These are phyloP conservation scores for Caenorhabditis sinica DNA, from an alignment of 2,888 invertebrate genomes.

Conservation along the genomic window DNA sequence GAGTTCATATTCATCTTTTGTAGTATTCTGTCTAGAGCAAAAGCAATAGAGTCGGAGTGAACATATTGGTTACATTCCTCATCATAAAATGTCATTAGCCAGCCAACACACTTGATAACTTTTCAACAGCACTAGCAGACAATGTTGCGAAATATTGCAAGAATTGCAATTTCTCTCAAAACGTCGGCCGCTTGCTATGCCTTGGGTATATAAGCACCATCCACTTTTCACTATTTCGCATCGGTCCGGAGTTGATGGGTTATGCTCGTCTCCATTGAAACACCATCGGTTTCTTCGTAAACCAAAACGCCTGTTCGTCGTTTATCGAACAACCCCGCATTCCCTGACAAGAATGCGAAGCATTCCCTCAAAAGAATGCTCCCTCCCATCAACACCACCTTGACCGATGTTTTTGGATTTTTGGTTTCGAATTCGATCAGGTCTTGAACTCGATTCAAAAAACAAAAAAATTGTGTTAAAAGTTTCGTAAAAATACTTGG, in stretches of 20 bases:
- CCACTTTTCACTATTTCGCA: not conserved
- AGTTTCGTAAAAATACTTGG: too few species aligned
- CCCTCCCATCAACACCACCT: conserved; percentile 29
- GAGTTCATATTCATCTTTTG: not conserved
- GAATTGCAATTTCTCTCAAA: not conserved
- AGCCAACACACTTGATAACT: not conserved
- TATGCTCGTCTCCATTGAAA: not conserved
- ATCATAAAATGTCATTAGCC: too few species aligned
- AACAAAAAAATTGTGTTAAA: not conserved
- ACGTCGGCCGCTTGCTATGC: conserved; percentile 10
- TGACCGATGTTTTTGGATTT: conserved; percentile 7
- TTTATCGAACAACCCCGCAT: not conserved
- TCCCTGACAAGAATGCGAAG: not conserved
- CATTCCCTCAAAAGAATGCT: too few species aligned
- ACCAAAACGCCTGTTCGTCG: conserved; percentile 3
- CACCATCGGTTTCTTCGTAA: not conserved
- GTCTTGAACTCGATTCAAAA: not conserved
- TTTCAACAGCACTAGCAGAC: too few species aligned
- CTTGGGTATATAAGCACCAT: conserved; percentile 14
- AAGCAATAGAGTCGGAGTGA: not conserved
- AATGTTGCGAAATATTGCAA: conserved; percentile 2
- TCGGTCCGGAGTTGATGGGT: conserved; percentile 37
- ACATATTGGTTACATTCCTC: too few species aligned
- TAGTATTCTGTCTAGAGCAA: not conserved
- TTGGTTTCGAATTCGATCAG: not conserved